Percentiles rank a stretch among this genome's conserved stretches.
Conservation (phyloP, 2,888 invertebrate genomes). For the Lumbricus terrestris region DNA sequence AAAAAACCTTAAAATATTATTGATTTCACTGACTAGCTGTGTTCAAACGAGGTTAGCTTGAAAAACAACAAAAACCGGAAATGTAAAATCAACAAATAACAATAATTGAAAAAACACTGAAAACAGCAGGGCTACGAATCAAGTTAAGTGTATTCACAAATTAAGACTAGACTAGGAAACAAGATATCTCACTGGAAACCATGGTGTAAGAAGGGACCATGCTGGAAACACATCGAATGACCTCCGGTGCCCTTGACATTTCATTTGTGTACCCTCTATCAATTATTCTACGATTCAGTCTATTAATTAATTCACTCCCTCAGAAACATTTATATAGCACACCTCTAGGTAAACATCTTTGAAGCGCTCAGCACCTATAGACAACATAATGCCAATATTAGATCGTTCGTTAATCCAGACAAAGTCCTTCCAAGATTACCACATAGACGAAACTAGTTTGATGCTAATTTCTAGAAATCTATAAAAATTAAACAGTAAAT, state of each 20-base stretch:
- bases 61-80: not conserved
- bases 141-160: not conserved
- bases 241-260: not conserved
- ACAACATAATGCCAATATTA: not conserved
- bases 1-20: not conserved
- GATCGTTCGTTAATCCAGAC: not conserved
- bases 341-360: too few species aligned
- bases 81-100: not conserved
- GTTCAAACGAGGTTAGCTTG: not conserved
- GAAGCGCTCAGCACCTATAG: not conserved
- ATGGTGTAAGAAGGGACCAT: too few species aligned
- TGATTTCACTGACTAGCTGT: not conserved
- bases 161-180: not conserved
- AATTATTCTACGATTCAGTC: not conserved
- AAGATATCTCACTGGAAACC: too few species aligned
- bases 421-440: too few species aligned
- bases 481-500: too few species aligned
- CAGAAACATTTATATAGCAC: too few species aligned
- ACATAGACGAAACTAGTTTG: too few species aligned
- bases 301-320: too few species aligned
- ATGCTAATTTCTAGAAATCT: too few species aligned
- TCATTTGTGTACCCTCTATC: not conserved
- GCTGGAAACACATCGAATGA: not conserved
- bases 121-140: not conserved
- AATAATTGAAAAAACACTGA: not conserved